Percentiles rank a stretch among this genome's conserved stretches.
Conservation (phyloP, 2,888 invertebrate genomes). For the Cerceris rybyensis region DNA sequence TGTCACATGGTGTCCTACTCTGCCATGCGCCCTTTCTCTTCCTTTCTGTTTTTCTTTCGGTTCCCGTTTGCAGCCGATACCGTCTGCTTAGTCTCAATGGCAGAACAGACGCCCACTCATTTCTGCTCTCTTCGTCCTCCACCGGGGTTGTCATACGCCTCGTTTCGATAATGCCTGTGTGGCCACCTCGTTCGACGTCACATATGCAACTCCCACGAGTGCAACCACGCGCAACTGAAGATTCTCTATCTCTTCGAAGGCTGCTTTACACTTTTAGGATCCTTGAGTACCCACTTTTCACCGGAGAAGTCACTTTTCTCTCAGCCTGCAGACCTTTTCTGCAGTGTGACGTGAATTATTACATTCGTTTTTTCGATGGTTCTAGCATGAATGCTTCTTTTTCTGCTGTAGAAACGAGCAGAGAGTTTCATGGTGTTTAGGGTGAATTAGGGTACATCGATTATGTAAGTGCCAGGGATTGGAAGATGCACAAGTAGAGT, state of each 20-base stretch:
- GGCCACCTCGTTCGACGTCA: slow-evolving; percentile 46
- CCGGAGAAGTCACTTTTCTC: not conserved
- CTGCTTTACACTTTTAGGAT: not conserved
- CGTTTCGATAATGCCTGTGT: slow-evolving; percentile 52
- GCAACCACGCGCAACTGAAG: slow-evolving; percentile 23
- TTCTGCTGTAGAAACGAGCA: too few relatives aligned
- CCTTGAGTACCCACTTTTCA: not conserved
- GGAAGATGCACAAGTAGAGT: too few relatives aligned
- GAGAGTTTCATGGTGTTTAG: too few relatives aligned
- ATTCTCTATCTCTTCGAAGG: slow-evolving; percentile 7
- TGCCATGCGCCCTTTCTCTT: slow-evolving; percentile 14
- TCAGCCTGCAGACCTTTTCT: too few relatives aligned
- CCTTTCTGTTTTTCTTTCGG: slow-evolving; percentile 21
- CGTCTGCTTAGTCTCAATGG: slow-evolving; percentile 75
- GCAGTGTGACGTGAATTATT: too few relatives aligned
- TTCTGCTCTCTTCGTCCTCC: slow-evolving; percentile 61
- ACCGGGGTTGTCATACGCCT: slow-evolving; percentile 62
- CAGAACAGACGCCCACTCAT: slow-evolving; percentile 71
- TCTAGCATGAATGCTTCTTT: too few relatives aligned
- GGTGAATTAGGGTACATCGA: too few relatives aligned
- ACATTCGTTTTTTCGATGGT: too few relatives aligned
- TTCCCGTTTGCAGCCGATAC: slow-evolving; percentile 50
- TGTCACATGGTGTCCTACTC: slow-evolving; percentile 23
- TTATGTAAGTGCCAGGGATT: too few relatives aligned
- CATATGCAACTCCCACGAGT: slow-evolving; percentile 40